A percentile compares a stretch with the other conserved stretches of the same genome.
Conservation (phyloP, 2,888 invertebrate species). For the Epinotia demarniana region DNA sequence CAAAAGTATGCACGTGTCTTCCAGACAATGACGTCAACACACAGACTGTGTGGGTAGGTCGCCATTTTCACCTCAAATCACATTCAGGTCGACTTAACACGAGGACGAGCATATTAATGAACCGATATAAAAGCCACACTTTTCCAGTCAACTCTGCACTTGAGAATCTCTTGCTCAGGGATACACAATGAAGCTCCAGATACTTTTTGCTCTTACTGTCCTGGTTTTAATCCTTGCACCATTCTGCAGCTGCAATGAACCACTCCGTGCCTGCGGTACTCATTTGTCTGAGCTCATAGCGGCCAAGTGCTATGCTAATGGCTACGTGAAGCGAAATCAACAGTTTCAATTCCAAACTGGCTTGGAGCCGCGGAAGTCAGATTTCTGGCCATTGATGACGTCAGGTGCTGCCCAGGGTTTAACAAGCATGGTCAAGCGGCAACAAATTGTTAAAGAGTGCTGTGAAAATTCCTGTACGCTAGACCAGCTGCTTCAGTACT, state of each 20-base stretch:
- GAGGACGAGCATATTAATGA: slow-evolving; percentile 13
- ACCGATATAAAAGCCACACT: slow-evolving; percentile 30
- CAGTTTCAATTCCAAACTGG: background rate
- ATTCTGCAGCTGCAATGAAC: slow-evolving; percentile 16
- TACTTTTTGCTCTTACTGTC: slow-evolving; percentile 11
- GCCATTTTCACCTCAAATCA: slow-evolving; percentile 23
- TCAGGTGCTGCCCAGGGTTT: slow-evolving; percentile 11
- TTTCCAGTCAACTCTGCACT: background rate
- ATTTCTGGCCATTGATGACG: slow-evolving; percentile 29
- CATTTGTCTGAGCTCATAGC: slow-evolving; percentile 47
- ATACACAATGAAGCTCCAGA: slow-evolving; percentile 26
- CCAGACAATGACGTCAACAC: slow-evolving; percentile 23
- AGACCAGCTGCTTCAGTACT: slow-evolving; percentile 49
- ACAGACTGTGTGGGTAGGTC: slow-evolving; percentile 22
- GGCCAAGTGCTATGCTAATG: slow-evolving; percentile 41
- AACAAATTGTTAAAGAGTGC: slow-evolving; percentile 55
- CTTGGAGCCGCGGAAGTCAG: slow-evolving; percentile 6
- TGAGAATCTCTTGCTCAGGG: background rate
- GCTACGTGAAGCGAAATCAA: background rate
- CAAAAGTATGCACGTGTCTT: background rate
- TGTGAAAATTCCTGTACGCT: slow-evolving; percentile 56
- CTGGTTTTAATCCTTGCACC: slow-evolving; percentile 25
- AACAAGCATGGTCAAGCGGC: slow-evolving; percentile 36
- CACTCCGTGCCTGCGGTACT: slow-evolving; percentile 49
- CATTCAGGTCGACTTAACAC: slow-evolving; percentile 16